phyloP scores from a whole-genome alignment of 2,113 vertebrate species.

The Ramphastos sulfuratus region DNA sequence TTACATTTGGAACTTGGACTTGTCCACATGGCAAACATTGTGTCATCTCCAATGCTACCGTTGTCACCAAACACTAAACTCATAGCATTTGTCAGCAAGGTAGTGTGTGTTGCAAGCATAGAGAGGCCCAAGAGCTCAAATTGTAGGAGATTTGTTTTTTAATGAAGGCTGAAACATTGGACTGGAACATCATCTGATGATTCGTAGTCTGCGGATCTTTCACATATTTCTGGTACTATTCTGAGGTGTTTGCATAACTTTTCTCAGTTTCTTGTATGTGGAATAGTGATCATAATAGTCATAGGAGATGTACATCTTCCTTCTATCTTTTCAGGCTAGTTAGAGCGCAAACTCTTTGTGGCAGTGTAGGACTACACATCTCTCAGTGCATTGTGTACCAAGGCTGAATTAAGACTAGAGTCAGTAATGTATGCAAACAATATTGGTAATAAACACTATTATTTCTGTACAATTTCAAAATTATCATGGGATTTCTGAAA shows the following conservation, averaged over 20 bases:
- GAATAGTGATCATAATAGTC: neutral
- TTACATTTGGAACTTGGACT: neutral
- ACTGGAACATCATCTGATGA: neutral
- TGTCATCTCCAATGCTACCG: accelerated
- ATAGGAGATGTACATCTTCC: neutral
- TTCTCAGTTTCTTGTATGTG: neutral
- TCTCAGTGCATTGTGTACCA: neutral
- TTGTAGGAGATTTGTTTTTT: neutral
- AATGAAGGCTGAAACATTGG: neutral
- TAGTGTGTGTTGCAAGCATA: too few species aligned
- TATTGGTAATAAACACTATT: neutral
- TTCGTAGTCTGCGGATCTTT: neutral
- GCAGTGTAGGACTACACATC: neutral
- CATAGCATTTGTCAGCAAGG: neutral
- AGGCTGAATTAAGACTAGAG: neutral
- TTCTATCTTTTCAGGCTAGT: neutral
- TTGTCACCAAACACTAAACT: neutral
- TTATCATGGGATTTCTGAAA: neutral
- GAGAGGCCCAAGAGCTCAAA: neutral
- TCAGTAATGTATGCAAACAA: neutral
- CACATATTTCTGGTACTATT: neutral
- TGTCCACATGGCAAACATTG: accelerated
- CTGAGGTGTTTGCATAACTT: neutral
- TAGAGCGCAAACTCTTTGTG: neutral
- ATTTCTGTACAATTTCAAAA: neutral